phyloP scores from a whole-genome alignment of 2,113 vertebrate species.

The Spea bombifrons region DNA sequence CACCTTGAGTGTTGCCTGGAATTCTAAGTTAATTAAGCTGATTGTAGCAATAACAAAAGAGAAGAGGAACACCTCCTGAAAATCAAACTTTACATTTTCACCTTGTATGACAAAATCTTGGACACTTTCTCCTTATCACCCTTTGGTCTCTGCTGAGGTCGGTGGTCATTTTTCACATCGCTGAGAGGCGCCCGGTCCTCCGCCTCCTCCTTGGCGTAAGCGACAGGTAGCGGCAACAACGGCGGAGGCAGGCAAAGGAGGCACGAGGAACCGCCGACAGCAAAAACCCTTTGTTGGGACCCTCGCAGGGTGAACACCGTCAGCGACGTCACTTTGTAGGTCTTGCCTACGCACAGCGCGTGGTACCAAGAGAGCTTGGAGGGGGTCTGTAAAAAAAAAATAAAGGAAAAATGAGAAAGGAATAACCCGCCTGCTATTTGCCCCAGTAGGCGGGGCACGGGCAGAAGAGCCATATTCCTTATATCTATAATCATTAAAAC shows the following conservation, averaged over 20 bases:
- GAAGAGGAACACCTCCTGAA: not conserved
- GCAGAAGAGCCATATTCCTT: no score
- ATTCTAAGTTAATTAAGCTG: no score
- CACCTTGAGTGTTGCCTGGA: no score
- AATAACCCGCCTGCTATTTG: no score
- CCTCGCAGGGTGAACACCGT: constrained; percentile 64
- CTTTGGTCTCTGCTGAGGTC: constrained; percentile 5
- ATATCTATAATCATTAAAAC: no score
- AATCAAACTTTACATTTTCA: constrained; percentile 46
- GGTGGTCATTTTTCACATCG: constrained; percentile 29
- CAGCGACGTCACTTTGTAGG: constrained; percentile 70
- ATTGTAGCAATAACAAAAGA: not conserved
- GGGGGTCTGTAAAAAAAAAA: constrained; percentile 61
- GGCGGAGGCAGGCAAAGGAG: constrained; percentile 40
- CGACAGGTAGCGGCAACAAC: not conserved
- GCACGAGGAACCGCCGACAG: constrained; percentile 62
- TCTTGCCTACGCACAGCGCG: constrained; percentile 62
- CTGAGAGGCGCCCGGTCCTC: constrained; percentile 6
- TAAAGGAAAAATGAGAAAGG: not conserved
- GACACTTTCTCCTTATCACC: constrained; percentile 56
- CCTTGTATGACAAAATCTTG: constrained; percentile 75
- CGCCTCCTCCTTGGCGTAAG: not conserved
- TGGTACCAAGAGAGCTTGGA: constrained; percentile 67
- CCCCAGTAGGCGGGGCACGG: no score
- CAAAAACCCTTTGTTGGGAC: constrained; percentile 63